phyloP scores from a whole-genome alignment of 2,888 invertebrate genomes.

The Melitaea athalia region DNA sequence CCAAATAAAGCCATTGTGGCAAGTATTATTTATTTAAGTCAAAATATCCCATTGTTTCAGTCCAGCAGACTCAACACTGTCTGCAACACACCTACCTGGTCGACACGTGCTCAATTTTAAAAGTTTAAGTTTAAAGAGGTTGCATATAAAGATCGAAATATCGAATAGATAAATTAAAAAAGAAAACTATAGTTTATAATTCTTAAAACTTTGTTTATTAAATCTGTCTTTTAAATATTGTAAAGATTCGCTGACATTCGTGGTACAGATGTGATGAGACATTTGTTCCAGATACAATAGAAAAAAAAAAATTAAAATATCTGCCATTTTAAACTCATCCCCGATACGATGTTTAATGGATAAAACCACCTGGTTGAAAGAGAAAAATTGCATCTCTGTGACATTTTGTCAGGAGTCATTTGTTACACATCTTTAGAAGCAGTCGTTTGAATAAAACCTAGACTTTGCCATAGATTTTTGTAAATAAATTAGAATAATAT shows the following conservation, averaged over 20 bases:
- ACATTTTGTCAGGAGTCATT: slow-evolving; percentile 74
- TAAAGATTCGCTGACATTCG: background rate
- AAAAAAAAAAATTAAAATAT: slow-evolving; percentile 40
- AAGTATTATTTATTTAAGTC: slow-evolving; percentile 58
- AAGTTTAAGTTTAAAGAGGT: slow-evolving; percentile 5
- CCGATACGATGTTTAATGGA: slow-evolving; percentile 71
- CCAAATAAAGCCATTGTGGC: slow-evolving; percentile 17
- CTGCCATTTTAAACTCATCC: slow-evolving; percentile 52
- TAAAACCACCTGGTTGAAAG: slow-evolving; percentile 72
- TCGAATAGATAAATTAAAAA: background rate
- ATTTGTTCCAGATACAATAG: slow-evolving; percentile 15
- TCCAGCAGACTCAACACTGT: slow-evolving; percentile 62
- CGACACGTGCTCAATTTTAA: slow-evolving; percentile 51
- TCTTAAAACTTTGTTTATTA: too few species aligned
- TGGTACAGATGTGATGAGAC: background rate
- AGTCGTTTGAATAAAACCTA: slow-evolving; percentile 71
- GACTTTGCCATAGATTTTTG: slow-evolving; percentile 49
- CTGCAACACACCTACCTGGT: slow-evolving; percentile 65
- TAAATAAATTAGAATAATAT: slow-evolving; percentile 51
- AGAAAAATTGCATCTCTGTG: slow-evolving; percentile 73
- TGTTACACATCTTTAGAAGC: slow-evolving; percentile 56
- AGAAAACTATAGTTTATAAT: too few species aligned
- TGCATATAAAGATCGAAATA: background rate
- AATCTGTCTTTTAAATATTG: background rate
- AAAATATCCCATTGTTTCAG: slow-evolving; percentile 71